Base-by-base conservation (phyloP, 2,113 vertebrate genomes). In the Pangasianodon gigas region DNA sequence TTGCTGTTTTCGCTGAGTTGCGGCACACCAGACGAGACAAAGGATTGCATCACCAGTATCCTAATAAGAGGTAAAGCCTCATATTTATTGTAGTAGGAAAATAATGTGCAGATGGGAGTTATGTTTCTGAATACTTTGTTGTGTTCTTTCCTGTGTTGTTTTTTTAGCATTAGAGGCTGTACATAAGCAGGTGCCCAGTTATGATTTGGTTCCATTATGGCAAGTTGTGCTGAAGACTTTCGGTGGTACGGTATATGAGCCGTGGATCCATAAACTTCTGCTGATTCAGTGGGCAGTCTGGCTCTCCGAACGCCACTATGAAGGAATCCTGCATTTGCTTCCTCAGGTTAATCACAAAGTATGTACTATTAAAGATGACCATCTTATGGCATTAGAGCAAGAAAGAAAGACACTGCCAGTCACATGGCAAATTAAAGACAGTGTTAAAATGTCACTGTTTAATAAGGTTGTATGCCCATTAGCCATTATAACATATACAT, bases 261-360 rank as follows among this genome's bases (percentile, higher is more conserved):
- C 88, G 14, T 91, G 56, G 56, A 51, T 94, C 3, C 85, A 93
- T 29, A 52, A 91, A 75, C 93, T 97, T 19, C 88, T 95, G 60
- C 94, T 94, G 92, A 56, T 96, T 54, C 96, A 95, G 92, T 96
- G 96, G 96, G 93, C 93, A 51, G 41, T 95, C 67, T 97, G 95
- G 94, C 93, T 96, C 80, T 91, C 92, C 51, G 94, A 93, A 18
- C 87, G 91, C 32, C 90, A 93, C 75, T 87, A 95, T 83, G 92
- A 95, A 60, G 88, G 44, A 60, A 93, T 96, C 18, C 75, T 91
- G 62, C 91, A 92, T 26, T 89, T 94, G 62, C 85, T 95, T 91
- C 94, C 94, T 88, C 82, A 87, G 21, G 85, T 48, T 41, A 82
- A 86, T 52, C 54, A 65, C 56, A 88, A 83, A 60, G 91, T 92